Base-by-base conservation (phyloP, 2,888 invertebrate genomes). In the Harpagoxenus sublaevis region DNA sequence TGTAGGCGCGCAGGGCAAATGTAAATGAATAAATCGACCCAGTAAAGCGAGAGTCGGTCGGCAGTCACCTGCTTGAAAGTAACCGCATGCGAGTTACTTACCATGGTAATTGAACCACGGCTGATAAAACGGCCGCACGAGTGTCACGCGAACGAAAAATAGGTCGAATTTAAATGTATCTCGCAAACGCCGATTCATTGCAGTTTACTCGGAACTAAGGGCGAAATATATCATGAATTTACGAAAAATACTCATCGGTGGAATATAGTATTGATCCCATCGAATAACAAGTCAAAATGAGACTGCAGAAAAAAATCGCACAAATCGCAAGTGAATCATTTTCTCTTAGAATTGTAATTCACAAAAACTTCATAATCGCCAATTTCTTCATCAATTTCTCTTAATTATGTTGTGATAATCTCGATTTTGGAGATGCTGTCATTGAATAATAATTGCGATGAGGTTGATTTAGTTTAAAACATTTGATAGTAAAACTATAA, bases 101-200 rank as follows among this genome's bases (percentile, higher is more conserved):
- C 45, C 62, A 79, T 39, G 82, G 57, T 78, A 87, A 89, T 89
- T 75, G 88, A 88, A 73, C 71, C 83, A 66, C 66, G 63, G 55
- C 66, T 68, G 88, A 89, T 89, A 89, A 81, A 88, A 89, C 81
- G 70, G 18, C 10, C 63, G 66, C 48, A 45, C 57, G 84, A 71
- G 81, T 62, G 65, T 68, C 75, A 55, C 75, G 84, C 57, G 55
- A n/a, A 12, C 73, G 63, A 55, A 48, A 89, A 77, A 77, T 87
- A 48, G 77, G 85, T 87, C 82, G 84, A 81, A 70, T 45, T 78
- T 71, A 74, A 71, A 73, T 70, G 65, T 83, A 85, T 81, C 84
- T 75, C 70, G 62, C 60, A 35, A n/a, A 53, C 66, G 71, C 71
- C 90, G 86, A 90, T 89, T 89, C 62, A 23, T 42, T 65, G 31